Percentiles rank a stretch among this genome's conserved stretches.
Conservation (phyloP, 53 echinoderm and acorn worm species). For the Arbacia lixula region DNA sequence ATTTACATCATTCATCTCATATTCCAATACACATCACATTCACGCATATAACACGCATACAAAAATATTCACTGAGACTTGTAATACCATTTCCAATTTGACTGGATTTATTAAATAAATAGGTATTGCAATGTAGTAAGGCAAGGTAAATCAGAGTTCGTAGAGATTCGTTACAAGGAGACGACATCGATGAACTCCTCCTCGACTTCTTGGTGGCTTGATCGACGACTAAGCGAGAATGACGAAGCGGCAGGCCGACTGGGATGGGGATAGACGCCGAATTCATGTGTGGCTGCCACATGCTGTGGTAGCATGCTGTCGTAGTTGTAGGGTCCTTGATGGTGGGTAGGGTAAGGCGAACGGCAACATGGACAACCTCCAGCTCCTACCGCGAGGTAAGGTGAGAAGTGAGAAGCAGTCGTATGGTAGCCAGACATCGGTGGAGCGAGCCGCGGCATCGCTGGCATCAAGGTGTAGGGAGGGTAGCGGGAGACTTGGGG, state of each 20-base stretch:
- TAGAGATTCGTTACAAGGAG: background rate
- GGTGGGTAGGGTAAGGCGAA: background rate
- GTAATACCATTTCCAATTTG: too few relatives aligned
- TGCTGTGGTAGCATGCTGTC: background rate
- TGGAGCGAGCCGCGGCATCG: background rate
- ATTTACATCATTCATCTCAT: too few relatives aligned
- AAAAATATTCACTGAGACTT: too few relatives aligned
- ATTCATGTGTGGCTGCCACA: background rate
- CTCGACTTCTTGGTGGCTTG: background rate
- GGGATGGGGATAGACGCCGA: slow-evolving; percentile 11
- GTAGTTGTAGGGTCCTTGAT: background rate
- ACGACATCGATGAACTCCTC: slow-evolving; percentile 30
- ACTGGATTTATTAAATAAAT: too few relatives aligned
- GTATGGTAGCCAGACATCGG: slow-evolving; percentile 3
- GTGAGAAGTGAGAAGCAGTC: background rate
- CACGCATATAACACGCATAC: too few relatives aligned
- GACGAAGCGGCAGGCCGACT: slow-evolving; percentile 26
- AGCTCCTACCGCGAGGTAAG: too few relatives aligned
- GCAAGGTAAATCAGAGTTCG: too few relatives aligned
- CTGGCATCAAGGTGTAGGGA: slow-evolving; percentile 15
- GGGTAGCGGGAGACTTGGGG: slow-evolving; percentile 26
- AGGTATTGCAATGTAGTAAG: too few relatives aligned
- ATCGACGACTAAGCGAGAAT: background rate
- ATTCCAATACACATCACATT: too few relatives aligned
- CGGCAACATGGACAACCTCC: background rate